Evolutionary conservation across 1,140 invertebrate genomes (phyloP), one percentile per base, ranked within the genome.

Genomic region (Mycetomoellerius zeteki): DNA sequence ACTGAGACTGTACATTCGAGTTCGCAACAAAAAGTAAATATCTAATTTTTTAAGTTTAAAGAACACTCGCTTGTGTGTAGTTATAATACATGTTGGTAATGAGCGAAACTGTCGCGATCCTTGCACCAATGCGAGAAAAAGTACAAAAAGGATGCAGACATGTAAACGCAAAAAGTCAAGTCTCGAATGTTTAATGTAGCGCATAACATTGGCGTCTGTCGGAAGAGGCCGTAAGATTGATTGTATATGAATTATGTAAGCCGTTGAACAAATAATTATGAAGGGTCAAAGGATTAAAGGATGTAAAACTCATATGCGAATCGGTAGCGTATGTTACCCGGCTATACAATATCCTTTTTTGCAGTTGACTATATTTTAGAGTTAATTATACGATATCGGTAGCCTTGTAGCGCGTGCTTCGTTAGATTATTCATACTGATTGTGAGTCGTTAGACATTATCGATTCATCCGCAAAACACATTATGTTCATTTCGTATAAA

Each of bases 221-320:
- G n/a, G 54, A 58, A 58, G 73, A 76, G 16, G 21, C 14, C n/a
- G 14, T 24, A 76, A 76, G 30, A 76, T 76, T 76, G 33, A 76
- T 76, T 60, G 43, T 24, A 5, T 43, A 76, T 5, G 21, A 43
- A 27, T 60, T 76, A 16, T 14, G 52, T 75, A 30, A 75, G 52
- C 12, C 52, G 14, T 7, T 60, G 30, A 43, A 43, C 33, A 60
- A 76, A 60, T 37, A 43, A 54, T 76, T 76, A 24, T 21, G n/a
- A n/a, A 43, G 19, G 64, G 73, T 76, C 73, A 76, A 76, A 76
- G 33, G 54, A 33, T 76, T 60, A 76, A 76, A 37, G 54, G 60
- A 76, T 60, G 12, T 75, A 75, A 75, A 21, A 58, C 5, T 60
- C 30, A 58, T 30, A 60, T 75, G 30, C 30, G 52, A 58, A 75